These are phyloP conservation scores for Spisula subtruncata DNA, from an alignment of 2,888 invertebrate species.

Conservation along the genomic window DNA sequence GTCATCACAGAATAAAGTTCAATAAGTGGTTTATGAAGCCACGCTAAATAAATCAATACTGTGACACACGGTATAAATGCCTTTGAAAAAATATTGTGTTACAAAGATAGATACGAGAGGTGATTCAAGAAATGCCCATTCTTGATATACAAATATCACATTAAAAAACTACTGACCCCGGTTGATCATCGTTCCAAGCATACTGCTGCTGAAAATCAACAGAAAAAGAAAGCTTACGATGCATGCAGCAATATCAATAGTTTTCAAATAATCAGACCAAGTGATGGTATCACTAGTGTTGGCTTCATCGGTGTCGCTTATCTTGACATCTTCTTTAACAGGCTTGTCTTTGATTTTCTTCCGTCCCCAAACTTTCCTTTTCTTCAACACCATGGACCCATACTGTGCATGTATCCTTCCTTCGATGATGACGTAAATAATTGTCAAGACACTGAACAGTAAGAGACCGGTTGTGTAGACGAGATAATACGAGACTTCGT, in stretches of 20 bases:
- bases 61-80: too few relatives aligned
- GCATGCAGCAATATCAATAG: background rate
- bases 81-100: too few relatives aligned
- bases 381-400: background rate
- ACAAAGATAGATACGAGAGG: too few relatives aligned
- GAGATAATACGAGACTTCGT: slow-evolving; percentile 22
- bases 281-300: background rate
- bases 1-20: too few relatives aligned
- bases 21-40: too few relatives aligned
- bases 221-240: background rate
- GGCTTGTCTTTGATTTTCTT: background rate
- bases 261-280: background rate
- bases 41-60: too few relatives aligned
- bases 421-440: slow-evolving; percentile 29
- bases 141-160: too few relatives aligned
- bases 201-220: background rate
- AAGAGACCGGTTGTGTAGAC: slow-evolving; percentile 1
- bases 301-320: background rate
- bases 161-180: background rate
- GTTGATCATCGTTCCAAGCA: background rate
- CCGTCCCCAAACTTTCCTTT: background rate
- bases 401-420: background rate
- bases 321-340: background rate
- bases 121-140: too few relatives aligned
- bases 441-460: background rate